A percentile compares a stretch with the other conserved stretches of the same genome.
Evolutionary conservation across 2,797 vertebrate genomes (phyloP).

Genomic region (Anolis apletophallus): DNA sequence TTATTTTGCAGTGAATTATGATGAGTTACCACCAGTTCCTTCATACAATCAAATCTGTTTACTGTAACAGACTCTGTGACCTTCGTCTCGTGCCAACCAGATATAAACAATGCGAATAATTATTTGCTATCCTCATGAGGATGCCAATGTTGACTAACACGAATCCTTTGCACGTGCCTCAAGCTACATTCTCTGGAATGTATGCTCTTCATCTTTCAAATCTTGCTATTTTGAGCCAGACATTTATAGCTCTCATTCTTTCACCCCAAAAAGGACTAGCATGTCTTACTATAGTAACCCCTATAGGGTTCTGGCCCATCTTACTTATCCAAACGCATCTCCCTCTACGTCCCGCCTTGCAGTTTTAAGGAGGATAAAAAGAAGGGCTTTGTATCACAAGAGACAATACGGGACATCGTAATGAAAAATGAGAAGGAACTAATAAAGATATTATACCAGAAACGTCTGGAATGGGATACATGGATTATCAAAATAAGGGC

Average conservation of each 20-base stretch:
- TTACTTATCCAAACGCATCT: too few species aligned
- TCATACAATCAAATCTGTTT: slow-evolving; percentile 62
- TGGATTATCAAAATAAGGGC: too few species aligned
- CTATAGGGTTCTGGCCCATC: too few species aligned
- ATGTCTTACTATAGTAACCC: neutral
- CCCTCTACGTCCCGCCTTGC: too few species aligned
- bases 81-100: slow-evolving; percentile 61
- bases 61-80: slow-evolving; percentile 64
- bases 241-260: neutral
- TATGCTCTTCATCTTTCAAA: too few species aligned
- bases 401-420: too few species aligned
- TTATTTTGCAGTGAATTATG: slow-evolving; percentile 44
- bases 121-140: slow-evolving; percentile 56
- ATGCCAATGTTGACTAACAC: slow-evolving; percentile 46
- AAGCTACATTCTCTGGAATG: too few species aligned
- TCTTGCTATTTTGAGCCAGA: neutral
- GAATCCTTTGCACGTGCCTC: slow-evolving; percentile 36
- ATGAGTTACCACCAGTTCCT: slow-evolving; percentile 51
- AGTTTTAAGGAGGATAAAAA: too few species aligned
- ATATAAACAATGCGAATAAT: slow-evolving; percentile 67
- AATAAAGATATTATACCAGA: too few species aligned
- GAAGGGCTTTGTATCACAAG: too few species aligned
- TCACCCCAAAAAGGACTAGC: neutral
- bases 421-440: too few species aligned
- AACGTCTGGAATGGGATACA: too few species aligned